These are phyloP conservation scores for Coptodon bakossiorum DNA, from an alignment of 2,113 vertebrate genomes.

Conservation along the genomic window DNA sequence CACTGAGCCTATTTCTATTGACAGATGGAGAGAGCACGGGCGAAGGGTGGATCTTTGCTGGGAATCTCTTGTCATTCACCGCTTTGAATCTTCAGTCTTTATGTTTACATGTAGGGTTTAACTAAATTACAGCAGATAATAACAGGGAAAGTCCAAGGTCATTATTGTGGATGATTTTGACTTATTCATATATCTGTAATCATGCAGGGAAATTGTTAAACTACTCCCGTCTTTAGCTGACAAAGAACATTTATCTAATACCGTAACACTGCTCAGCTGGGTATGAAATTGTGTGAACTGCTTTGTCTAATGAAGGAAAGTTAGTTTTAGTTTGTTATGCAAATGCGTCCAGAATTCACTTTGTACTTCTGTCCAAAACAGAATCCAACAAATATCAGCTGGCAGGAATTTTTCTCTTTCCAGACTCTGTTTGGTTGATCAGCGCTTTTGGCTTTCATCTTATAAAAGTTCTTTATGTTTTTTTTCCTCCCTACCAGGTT, in stretches of 20 bases:
- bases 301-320: not conserved
- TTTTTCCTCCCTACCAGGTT: not conserved
- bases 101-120: not conserved
- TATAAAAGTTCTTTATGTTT: not conserved
- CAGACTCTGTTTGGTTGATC: not conserved
- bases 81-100: not conserved
- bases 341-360: not conserved
- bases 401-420: not conserved
- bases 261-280: not conserved
- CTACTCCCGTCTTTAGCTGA: not conserved
- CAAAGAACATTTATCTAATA: not conserved
- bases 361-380: not conserved
- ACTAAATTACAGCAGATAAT: not conserved
- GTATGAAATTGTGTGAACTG: not conserved
- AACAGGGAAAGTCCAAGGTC: not conserved
- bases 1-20: conserved; percentile 42
- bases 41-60: conserved; percentile 29
- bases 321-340: not conserved
- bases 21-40: conserved; percentile 26
- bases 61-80: conserved; percentile 11
- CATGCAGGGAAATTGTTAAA: not conserved
- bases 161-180: not conserved
- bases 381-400: not conserved
- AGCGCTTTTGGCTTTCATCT: not conserved
- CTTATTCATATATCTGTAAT: not conserved